Evolutionary conservation across 2,888 invertebrate species (phyloP), one percentile per base, ranked within the genome.

Genomic region (Drosophila melanocephala): DNA sequence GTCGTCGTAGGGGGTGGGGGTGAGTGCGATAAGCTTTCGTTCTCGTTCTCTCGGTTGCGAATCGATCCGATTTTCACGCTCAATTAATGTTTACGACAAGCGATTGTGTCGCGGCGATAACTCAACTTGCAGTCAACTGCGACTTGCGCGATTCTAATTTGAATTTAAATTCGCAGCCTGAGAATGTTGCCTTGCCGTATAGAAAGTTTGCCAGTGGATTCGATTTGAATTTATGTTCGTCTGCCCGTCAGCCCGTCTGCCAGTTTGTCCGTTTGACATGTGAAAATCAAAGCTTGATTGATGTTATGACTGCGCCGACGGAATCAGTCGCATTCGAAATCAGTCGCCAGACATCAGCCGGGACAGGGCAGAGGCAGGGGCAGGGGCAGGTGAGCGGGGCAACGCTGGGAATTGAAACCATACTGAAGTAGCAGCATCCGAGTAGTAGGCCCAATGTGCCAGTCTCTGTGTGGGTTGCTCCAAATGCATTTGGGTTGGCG

Each of bases 1-100:
- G 44, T 22, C 9, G 7, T 4, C 1, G 37, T 7, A 7, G 19
- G 6, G 37, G 19, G 1, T 10, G 5, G 42, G 2, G 6, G 6
- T n/a, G 26, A 16, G 26, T 47, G 47, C 26, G 47, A 47, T 14
- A 60, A 64, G 51, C 61, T 37, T 55, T 37, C 52, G 33, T 63
- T 66, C 77, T 75, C 60, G 32, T n/a, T 64, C 56, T 59, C 16
- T 28, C 19, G 30, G 19, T 35, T 39, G 42, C 5, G n/a, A 14
- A 0, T 67, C 64, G 42, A 55, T 70, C 44, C 35, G 50, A 71
- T 83, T 83, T 83, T 84, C 83, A 76, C 83, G 84, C 83, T 81
- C 83, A 83, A 84, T 83, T 91, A 87, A 89, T 88, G 91, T 81
- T 87, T 91, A 91, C 89, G 87, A 91, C 88, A 87, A 91, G 91